Evolutionary conservation across 2,113 vertebrate genomes (phyloP).

Genomic region (Paedocypris sp.): DNA sequence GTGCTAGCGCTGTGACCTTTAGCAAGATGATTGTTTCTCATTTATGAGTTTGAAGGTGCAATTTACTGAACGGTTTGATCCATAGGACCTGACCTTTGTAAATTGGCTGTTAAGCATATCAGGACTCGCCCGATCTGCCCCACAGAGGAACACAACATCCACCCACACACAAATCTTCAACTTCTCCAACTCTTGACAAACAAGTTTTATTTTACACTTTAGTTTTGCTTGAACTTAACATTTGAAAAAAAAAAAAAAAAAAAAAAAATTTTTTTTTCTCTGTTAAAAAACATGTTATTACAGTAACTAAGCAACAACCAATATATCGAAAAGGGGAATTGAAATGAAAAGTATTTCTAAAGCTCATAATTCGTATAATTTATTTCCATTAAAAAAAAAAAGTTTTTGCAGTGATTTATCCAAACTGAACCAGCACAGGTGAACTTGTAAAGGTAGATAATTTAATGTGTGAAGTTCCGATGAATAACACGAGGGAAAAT

Average conservation of each 20-base stretch:
- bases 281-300: no score
- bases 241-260: no score
- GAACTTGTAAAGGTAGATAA: constrained; percentile 23
- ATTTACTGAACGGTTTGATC: constrained; percentile 69
- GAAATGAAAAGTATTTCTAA: no score
- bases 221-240: no score
- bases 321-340: no score
- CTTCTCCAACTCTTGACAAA: no score
- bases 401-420: no score
- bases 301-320: no score
- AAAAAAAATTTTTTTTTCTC: no score
- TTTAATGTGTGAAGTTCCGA: constrained; percentile 17
- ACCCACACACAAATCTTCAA: neutral
- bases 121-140: constrained; percentile 52
- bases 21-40: constrained; percentile 67
- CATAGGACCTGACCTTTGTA: constrained; percentile 74
- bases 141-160: constrained; percentile 36
- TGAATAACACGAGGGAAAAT: constrained; percentile 20
- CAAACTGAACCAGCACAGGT: constrained; percentile 20
- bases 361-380: no score
- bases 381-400: no score
- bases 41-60: constrained; percentile 69
- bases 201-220: no score
- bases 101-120: constrained; percentile 77
- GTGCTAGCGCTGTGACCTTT: constrained; percentile 65